Percentiles rank a stretch among this genome's conserved stretches.
These are phyloP conservation scores for Yponomeuta cagnagella DNA, from an alignment of 2,888 invertebrate genomes.

Conservation along the genomic window DNA sequence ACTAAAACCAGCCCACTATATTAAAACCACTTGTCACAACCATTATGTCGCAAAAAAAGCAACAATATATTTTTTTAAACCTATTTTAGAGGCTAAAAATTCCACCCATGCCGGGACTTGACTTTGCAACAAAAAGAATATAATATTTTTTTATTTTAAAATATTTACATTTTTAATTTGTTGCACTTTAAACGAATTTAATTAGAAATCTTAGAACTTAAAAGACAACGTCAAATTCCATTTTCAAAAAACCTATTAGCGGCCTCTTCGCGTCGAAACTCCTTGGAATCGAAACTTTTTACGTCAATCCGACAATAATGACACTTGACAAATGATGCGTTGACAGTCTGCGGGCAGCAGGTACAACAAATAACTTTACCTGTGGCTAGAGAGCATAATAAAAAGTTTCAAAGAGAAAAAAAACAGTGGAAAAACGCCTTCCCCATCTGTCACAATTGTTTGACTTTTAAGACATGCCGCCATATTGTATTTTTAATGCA, in stretches of 20 bases:
- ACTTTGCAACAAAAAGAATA: too few species aligned
- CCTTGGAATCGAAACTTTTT: slow-evolving; percentile 1
- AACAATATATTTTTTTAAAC: too few species aligned
- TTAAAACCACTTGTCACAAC: too few species aligned
- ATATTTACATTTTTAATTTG: too few species aligned
- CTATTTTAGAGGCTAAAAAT: too few species aligned
- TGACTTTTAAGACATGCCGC: neutral
- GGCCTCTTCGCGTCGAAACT: neutral
- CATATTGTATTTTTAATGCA: neutral
- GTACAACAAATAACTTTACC: slow-evolving; percentile 12
- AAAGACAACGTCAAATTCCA: too few species aligned
- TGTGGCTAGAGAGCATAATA: neutral
- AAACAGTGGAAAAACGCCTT: neutral
- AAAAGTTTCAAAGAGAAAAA: neutral
- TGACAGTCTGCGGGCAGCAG: slow-evolving; percentile 20
- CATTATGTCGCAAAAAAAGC: too few species aligned
- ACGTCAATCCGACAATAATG: neutral
- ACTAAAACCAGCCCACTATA: too few species aligned
- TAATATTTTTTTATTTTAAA: too few species aligned
- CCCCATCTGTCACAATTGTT: neutral
- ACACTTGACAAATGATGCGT: slow-evolving; percentile 18
- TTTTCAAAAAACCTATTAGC: neutral
- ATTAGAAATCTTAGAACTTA: too few species aligned
- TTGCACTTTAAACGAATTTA: too few species aligned
- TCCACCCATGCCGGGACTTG: too few species aligned